Evolutionary conservation across 92 coral and sea anemone species (phyloP), one percentile per base, ranked within the genome.

Genomic region (Heliopora coerulea): DNA sequence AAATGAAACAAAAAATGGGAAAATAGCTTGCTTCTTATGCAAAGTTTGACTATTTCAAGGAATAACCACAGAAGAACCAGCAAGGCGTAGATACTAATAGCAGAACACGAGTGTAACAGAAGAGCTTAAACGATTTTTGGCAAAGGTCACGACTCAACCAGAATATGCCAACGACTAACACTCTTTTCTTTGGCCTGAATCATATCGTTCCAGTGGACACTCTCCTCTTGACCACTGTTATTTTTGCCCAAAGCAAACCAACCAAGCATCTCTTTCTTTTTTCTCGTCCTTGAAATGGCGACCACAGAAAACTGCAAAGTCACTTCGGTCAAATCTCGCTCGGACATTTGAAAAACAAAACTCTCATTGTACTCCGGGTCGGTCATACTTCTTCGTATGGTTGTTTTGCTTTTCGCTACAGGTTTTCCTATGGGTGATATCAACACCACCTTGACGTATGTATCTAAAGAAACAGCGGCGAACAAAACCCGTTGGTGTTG

Each of bases 331-430:
- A 95, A 86, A 95, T 95, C 99, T 66, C 87, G 89, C 80, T 95
- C 99, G 5, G 99, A 95, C 83, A 95, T 95, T 72, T 95, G 96
- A 80, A 85, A 95, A 72, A 95, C 91, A 85, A 95, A 95, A 81
- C 95, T 95, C 72, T 95, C 99, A 73, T 95, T 95, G 89, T 95
- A 95, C 72, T 95, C 99, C 5, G 99, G 99, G 66, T 95, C 99
- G 7, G 91, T 92, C 99, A 95, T 95, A 77, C 91, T 95, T 85
- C 91, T 88, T 72, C 99, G 83, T 68, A 95, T 95, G 59, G 99
- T 95, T 12, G 99, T 95, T 83, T 95, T 95, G 73, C 99, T 95
- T 86, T 90, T 90, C 56, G 99, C 99, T 48, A 88, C 99, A 61
- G 91, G 91, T 80, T 90, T 90, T 78, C 96, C 99, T 75, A 96